A percentile compares a stretch with the other conserved stretches of the same genome.
These are phyloP conservation scores for Epicampocera succincta DNA, from an alignment of 2,888 invertebrate species.

Conservation along the genomic window DNA sequence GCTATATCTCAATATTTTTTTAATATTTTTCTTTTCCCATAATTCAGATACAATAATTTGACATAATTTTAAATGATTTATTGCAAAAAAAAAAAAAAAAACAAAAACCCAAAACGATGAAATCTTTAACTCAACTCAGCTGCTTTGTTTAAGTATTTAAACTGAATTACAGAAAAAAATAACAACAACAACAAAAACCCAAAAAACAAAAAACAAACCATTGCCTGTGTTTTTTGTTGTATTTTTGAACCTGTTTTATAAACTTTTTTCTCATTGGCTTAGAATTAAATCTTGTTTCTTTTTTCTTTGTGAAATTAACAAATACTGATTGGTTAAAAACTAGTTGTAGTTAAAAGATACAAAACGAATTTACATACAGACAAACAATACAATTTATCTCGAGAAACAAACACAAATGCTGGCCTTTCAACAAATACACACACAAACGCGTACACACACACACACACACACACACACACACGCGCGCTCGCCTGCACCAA, in stretches of 20 bases:
- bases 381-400: slow-evolving; percentile 22
- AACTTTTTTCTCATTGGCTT: slow-evolving; percentile 69
- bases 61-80: too few relatives aligned
- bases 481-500: too few relatives aligned
- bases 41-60: too few relatives aligned
- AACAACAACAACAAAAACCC: too few relatives aligned
- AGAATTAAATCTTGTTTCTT: slow-evolving; percentile 66
- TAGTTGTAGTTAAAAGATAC: slow-evolving; percentile 65
- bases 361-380: slow-evolving; percentile 22
- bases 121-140: too few relatives aligned
- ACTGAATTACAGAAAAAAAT: too few relatives aligned
- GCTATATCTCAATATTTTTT: too few relatives aligned
- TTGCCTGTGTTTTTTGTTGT: slow-evolving; percentile 21
- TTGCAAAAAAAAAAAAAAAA: too few relatives aligned
- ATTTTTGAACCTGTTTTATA: slow-evolving; percentile 62
- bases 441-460: neutral
- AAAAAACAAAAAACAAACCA: neutral
- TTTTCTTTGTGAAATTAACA: slow-evolving; percentile 60
- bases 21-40: too few relatives aligned
- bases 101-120: too few relatives aligned
- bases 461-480: too few relatives aligned
- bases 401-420: slow-evolving; percentile 23
- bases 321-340: slow-evolving; percentile 68
- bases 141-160: too few relatives aligned
- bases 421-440: slow-evolving; percentile 1